Percentiles rank a stretch among this genome's conserved stretches.
phyloP scores from a whole-genome alignment of 2,797 vertebrate species.

The Acipenser ruthenus region DNA sequence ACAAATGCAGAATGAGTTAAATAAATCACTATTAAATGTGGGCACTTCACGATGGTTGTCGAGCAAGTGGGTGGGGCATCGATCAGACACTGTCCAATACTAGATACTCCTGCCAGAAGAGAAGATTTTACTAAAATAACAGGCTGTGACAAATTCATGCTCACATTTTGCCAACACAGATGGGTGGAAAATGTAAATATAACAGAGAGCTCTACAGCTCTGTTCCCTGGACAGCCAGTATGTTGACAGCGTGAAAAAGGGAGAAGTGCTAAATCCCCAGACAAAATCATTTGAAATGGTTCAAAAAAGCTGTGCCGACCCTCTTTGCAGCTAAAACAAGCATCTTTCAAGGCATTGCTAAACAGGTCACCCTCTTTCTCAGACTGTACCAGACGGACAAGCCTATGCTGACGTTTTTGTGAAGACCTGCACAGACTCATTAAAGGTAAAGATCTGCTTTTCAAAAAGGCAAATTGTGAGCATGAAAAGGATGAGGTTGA shows the following conservation, averaged over 20 bases:
- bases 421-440: constrained; percentile 20
- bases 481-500: not conserved
- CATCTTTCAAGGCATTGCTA: constrained; percentile 19
- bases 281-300: constrained; percentile 21
- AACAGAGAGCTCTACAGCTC: constrained; percentile 20
- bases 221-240: constrained; percentile 21
- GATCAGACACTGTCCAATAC: not conserved
- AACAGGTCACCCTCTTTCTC: constrained; percentile 21
- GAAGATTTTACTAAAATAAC: constrained; percentile 1
- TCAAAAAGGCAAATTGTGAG: not conserved
- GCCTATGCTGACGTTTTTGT: constrained; percentile 18
- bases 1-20: not conserved
- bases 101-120: not conserved
- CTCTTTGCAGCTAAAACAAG: constrained; percentile 22
- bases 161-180: constrained; percentile 15
- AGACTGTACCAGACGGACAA: constrained; percentile 22
- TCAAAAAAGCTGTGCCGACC: constrained; percentile 20
- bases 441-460: not conserved
- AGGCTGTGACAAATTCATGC: constrained; percentile 16
- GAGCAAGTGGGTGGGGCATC: not conserved
- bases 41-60: not conserved
- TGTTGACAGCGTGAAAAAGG: constrained; percentile 18
- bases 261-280: constrained; percentile 23
- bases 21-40: not conserved
- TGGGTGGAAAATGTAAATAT: constrained; percentile 24